Evolutionary conservation across 2,888 invertebrate genomes (phyloP).

Genomic region (Bellardia pandia): DNA sequence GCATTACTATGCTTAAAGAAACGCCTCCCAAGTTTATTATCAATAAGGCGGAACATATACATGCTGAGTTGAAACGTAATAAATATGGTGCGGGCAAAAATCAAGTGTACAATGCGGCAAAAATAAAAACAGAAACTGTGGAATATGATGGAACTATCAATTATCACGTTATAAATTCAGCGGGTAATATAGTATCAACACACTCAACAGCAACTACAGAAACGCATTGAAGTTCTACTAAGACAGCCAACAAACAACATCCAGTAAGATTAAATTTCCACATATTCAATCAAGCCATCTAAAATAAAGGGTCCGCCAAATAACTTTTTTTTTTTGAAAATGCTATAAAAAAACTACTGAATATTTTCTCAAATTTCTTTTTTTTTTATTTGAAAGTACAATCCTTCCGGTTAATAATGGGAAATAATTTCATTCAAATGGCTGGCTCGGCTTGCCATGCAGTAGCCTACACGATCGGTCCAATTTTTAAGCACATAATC

Average conservation of each 20-base stretch:
- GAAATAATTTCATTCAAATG: too few species aligned
- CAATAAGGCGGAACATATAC: constrained; percentile 83
- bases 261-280: background rate
- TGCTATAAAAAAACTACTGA: too few species aligned
- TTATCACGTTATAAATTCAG: constrained; percentile 76
- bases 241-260: constrained; percentile 61
- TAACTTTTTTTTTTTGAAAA: too few species aligned
- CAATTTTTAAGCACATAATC: too few species aligned
- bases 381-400: too few species aligned
- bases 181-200: constrained; percentile 19
- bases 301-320: too few species aligned
- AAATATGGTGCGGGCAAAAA: constrained; percentile 82
- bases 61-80: constrained; percentile 83
- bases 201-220: background rate
- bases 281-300: background rate
- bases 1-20: constrained; percentile 84
- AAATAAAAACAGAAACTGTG: constrained; percentile 37
- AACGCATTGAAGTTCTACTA: background rate
- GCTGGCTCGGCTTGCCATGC: too few species aligned
- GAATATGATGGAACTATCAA: constrained; percentile 75
- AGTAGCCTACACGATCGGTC: too few species aligned
- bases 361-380: too few species aligned
- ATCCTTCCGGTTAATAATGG: too few species aligned
- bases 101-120: constrained; percentile 50
- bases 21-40: constrained; percentile 83